Percentiles rank a stretch among this genome's conserved stretches.
phyloP scores from a whole-genome alignment of 64 coral and sea anemone species.

The Catalaphyllia jardinei region DNA sequence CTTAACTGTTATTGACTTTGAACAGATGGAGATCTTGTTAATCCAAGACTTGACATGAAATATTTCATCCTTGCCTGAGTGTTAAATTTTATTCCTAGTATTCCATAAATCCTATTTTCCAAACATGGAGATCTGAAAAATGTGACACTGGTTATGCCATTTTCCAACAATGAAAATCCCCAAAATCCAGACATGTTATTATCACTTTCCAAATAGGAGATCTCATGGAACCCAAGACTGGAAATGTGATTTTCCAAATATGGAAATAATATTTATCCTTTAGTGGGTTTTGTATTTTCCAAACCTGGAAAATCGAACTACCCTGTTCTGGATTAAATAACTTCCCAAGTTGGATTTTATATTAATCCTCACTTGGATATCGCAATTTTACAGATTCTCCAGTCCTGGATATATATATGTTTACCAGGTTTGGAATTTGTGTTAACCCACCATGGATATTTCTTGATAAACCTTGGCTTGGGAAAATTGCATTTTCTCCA shows the following conservation, averaged over 20 bases:
- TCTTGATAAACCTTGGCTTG: constrained; percentile 26
- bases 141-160: too few relatives aligned
- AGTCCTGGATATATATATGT: constrained; percentile 7
- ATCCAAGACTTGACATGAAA: too few relatives aligned
- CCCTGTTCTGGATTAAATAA: not conserved
- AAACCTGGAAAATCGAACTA: constrained; percentile 3
- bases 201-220: too few relatives aligned
- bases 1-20: too few relatives aligned
- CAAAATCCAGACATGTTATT: too few relatives aligned
- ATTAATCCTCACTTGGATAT: constrained; percentile 5
- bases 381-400: not conserved
- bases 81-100: too few relatives aligned
- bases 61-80: too few relatives aligned
- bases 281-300: not conserved
- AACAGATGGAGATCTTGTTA: too few relatives aligned
- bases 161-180: too few relatives aligned
- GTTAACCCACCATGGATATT: constrained; percentile 1
- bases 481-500: not conserved
- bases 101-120: too few relatives aligned
- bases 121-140: too few relatives aligned
- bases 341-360: not conserved
- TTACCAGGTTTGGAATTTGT: constrained; percentile 27
- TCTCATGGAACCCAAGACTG: too few relatives aligned
- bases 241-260: constrained; percentile 8
- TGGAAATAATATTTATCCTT: not conserved